Percentiles rank a stretch among this genome's conserved stretches.
Conservation (phyloP, 1,140 invertebrate genomes). For the Paraescarpia echinospica region DNA sequence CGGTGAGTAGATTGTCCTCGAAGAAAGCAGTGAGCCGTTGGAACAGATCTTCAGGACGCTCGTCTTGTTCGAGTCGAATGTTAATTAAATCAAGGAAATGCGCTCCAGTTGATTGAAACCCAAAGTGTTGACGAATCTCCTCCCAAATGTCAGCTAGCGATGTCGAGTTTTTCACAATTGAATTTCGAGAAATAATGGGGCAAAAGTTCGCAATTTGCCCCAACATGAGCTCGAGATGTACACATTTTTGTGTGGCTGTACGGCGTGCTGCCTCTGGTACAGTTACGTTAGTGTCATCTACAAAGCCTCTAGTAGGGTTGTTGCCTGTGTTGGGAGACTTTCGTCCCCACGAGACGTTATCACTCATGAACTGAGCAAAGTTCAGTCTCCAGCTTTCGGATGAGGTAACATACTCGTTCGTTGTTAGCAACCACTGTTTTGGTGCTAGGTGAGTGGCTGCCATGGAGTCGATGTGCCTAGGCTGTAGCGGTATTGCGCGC, state of each 20-base stretch:
- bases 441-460: not conserved
- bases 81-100: slow-evolving; percentile 34
- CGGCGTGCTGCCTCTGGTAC: no score
- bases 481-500: not conserved
- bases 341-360: not conserved
- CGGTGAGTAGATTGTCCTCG: slow-evolving; percentile 32
- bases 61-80: slow-evolving; percentile 30
- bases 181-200: slow-evolving; percentile 32
- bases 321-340: no score
- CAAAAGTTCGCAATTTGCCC: slow-evolving; percentile 35
- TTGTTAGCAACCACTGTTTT: not conserved
- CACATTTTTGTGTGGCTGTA: no score
- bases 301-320: no score
- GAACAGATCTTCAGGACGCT: slow-evolving; percentile 34
- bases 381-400: not conserved
- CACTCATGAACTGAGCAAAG: not conserved
- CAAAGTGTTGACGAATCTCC: slow-evolving; percentile 32
- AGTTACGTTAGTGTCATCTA: no score
- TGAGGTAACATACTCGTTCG: not conserved
- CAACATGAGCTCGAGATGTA: no score
- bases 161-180: slow-evolving; percentile 32
- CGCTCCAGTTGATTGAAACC: slow-evolving; percentile 33
- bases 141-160: slow-evolving; percentile 32
- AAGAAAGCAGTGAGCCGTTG: slow-evolving; percentile 33
- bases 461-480: not conserved